Conservation (phyloP, 2,797 vertebrate genomes). For the Acipenser transmontanus region DNA sequence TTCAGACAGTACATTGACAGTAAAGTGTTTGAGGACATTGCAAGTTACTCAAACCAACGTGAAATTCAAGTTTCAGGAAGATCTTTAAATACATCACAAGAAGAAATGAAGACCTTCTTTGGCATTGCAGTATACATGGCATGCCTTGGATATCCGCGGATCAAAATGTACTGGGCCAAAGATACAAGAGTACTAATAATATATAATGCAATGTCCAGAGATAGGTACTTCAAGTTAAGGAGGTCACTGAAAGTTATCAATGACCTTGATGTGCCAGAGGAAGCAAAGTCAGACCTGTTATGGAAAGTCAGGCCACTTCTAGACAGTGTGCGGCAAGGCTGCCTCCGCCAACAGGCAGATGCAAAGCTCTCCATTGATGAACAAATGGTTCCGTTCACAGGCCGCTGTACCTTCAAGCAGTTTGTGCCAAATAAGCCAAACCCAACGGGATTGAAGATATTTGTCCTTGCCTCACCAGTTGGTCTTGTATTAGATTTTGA, state of each 20-base stretch:
- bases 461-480: conserved; percentile 28
- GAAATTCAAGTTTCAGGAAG: conserved; percentile 12
- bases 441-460: conserved; percentile 19
- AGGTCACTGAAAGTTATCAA: conserved; percentile 19
- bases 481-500: conserved; percentile 28
- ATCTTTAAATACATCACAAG: conserved; percentile 24
- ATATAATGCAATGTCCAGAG: conserved; percentile 18
- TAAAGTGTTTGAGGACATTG: conserved; percentile 22
- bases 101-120: conserved; percentile 32
- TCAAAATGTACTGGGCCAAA: conserved; percentile 24
- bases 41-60: conserved; percentile 26
- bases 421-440: conserved; percentile 24
- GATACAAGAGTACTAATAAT: conserved; percentile 19
- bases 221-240: conserved; percentile 21
- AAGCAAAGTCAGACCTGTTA: conserved; percentile 19
- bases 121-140: conserved; percentile 23
- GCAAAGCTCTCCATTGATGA: conserved; percentile 11
- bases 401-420: conserved; percentile 17
- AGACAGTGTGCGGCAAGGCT: neutral
- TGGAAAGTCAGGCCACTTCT: conserved; percentile 29
- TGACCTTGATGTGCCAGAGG: conserved; percentile 18
- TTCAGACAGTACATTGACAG: conserved; percentile 22
- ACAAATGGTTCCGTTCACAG: conserved; percentile 31
- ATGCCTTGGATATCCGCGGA: conserved; percentile 23
- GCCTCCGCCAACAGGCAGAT: no score